These are phyloP conservation scores for Polylopha cassiicola DNA, from an alignment of 2,888 invertebrate species.

Conservation along the genomic window DNA sequence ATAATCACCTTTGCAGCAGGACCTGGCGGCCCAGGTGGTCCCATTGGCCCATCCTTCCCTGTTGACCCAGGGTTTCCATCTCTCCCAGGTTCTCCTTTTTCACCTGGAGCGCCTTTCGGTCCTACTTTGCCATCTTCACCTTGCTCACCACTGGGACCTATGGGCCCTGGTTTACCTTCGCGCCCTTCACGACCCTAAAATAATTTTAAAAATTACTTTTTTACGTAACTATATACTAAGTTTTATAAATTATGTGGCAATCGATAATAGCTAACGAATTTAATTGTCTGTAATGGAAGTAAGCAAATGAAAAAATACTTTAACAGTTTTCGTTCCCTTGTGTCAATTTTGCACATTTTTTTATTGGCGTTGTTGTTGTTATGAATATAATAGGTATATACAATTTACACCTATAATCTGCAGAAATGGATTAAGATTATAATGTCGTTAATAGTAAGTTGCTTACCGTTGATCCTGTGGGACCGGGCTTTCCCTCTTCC, in stretches of 20 bases:
- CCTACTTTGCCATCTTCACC: slow-evolving; percentile 80
- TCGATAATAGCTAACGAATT: too few species aligned
- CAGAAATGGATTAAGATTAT: slow-evolving; percentile 9
- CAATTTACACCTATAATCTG: too few species aligned
- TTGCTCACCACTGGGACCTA: slow-evolving; percentile 78
- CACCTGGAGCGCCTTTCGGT: slow-evolving; percentile 71
- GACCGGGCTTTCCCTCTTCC: slow-evolving; percentile 38
- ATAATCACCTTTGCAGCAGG: slow-evolving; percentile 45
- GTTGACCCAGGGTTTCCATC: slow-evolving; percentile 80
- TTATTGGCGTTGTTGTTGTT: too few species aligned
- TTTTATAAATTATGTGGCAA: too few species aligned
- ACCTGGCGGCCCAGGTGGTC: slow-evolving; percentile 77
- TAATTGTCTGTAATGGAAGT: too few species aligned
- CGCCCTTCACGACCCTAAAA: slow-evolving; percentile 80
- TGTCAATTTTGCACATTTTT: too few species aligned
- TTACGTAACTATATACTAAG: too few species aligned
- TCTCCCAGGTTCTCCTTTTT: slow-evolving; percentile 83
- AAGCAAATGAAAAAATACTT: too few species aligned
- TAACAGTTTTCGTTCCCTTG: too few species aligned
- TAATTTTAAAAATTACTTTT: slow-evolving; percentile 8
- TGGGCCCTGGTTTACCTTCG: slow-evolving; percentile 76
- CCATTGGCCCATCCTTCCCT: slow-evolving; percentile 77
- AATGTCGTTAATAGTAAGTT: slow-evolving; percentile 68
- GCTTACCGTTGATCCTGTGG: slow-evolving; percentile 51
- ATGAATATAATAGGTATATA: too few species aligned